These are phyloP conservation scores for Ridgeia piscesae DNA, from an alignment of 1,140 invertebrate species.

Conservation along the genomic window DNA sequence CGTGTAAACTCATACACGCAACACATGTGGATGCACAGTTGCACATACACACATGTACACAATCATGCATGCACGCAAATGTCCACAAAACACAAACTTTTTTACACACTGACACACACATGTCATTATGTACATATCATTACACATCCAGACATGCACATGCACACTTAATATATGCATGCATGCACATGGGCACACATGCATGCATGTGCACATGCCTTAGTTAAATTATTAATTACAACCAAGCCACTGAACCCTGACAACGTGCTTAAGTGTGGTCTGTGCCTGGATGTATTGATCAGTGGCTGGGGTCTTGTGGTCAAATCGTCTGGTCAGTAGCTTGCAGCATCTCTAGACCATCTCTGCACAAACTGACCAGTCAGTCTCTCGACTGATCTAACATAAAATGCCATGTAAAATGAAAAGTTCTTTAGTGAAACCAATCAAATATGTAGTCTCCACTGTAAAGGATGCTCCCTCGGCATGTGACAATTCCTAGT, in stretches of 20 bases:
- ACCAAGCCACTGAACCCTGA: neutral
- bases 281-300: neutral
- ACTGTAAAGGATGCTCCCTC: neutral
- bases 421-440: neutral
- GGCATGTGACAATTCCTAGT: neutral
- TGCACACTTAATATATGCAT: neutral
- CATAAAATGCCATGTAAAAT: neutral
- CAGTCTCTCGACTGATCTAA: too few species aligned
- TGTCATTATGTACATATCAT: neutral
- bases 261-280: neutral
- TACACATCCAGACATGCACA: neutral
- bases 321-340: too few species aligned
- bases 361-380: too few species aligned
- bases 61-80: neutral
- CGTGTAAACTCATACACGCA: neutral
- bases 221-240: neutral
- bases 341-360: too few species aligned
- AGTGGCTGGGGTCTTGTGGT: too few species aligned
- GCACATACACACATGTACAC: neutral
- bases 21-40: neutral
- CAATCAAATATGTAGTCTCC: neutral
- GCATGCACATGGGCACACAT: neutral
- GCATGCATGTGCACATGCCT: slow-evolving; percentile 5
- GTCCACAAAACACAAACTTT: neutral
- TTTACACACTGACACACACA: too few species aligned